These are phyloP conservation scores for Myopa tessellatipennis DNA, from an alignment of 2,888 invertebrate genomes.

Conservation along the genomic window DNA sequence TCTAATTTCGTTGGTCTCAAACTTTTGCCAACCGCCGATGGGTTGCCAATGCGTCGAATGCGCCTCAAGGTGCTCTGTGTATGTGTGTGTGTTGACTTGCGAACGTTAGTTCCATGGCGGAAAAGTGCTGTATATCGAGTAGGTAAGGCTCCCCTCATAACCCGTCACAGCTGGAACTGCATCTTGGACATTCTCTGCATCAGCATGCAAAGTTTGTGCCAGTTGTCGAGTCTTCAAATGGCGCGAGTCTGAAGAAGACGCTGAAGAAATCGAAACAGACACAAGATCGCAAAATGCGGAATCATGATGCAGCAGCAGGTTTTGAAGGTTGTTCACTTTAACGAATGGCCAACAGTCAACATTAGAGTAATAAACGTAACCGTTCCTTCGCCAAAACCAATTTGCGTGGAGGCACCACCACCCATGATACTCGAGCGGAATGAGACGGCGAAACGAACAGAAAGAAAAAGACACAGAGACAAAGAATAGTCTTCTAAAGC, in stretches of 20 bases:
- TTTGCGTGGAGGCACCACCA: not conserved
- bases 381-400: not conserved
- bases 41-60: not conserved
- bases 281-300: not conserved
- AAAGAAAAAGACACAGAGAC: no score
- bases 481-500: no score
- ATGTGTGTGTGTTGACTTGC: not conserved
- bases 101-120: no score
- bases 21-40: not conserved
- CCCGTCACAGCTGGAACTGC: not conserved
- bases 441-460: no score
- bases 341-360: constrained; percentile 1
- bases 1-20: constrained; percentile 4
- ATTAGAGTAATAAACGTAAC: not conserved
- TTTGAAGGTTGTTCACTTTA: constrained; percentile 3
- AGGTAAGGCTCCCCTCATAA: not conserved
- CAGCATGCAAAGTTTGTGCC: no score
- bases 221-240: no score
- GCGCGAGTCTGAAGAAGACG: not conserved
- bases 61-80: no score
- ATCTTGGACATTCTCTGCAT: not conserved
- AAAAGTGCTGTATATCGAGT: no score
- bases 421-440: no score
- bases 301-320: not conserved
- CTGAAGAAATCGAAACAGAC: not conserved